Evolutionary conservation across 2,797 vertebrate species (phyloP).

Genomic region (Taenioides sp.): DNA sequence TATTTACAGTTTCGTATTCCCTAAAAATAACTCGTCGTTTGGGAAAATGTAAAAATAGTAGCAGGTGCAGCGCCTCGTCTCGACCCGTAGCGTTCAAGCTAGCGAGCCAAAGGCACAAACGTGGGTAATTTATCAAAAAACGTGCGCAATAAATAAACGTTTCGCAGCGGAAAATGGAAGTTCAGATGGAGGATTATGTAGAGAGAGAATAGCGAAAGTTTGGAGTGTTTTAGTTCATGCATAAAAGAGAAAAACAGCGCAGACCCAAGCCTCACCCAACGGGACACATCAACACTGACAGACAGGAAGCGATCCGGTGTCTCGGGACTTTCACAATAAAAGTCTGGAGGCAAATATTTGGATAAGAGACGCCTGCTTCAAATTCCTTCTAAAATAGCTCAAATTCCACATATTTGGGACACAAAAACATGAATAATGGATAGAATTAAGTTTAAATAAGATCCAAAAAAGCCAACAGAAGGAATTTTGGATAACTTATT

Average conservation of each 20-base stretch:
- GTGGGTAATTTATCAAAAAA: neutral
- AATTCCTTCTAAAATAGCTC: too few species aligned
- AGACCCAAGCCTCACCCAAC: constrained; percentile 61
- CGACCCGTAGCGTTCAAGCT: constrained; percentile 34
- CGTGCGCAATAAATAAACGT: neutral
- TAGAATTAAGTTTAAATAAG: too few species aligned
- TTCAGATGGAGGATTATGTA: too few species aligned
- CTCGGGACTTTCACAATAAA: constrained; percentile 37
- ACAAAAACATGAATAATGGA: too few species aligned
- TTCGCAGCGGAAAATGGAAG: neutral
- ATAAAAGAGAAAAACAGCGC: neutral
- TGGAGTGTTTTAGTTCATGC: neutral
- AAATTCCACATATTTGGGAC: too few species aligned
- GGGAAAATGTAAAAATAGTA: constrained; percentile 35
- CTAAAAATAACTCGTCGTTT: neutral
- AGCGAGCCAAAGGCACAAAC: constrained; percentile 1
- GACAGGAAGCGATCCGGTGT: constrained; percentile 39
- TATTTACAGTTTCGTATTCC: accelerated
- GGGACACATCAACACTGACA: constrained; percentile 43
- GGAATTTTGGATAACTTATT: too few species aligned
- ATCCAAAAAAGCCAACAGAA: too few species aligned
- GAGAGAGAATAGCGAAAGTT: neutral
- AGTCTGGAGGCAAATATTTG: neutral
- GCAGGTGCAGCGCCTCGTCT: constrained; percentile 46
- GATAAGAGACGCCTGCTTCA: too few species aligned